Evolutionary conservation across 23 tunicate species (phyloP).

Genomic region (Styela plicata): DNA sequence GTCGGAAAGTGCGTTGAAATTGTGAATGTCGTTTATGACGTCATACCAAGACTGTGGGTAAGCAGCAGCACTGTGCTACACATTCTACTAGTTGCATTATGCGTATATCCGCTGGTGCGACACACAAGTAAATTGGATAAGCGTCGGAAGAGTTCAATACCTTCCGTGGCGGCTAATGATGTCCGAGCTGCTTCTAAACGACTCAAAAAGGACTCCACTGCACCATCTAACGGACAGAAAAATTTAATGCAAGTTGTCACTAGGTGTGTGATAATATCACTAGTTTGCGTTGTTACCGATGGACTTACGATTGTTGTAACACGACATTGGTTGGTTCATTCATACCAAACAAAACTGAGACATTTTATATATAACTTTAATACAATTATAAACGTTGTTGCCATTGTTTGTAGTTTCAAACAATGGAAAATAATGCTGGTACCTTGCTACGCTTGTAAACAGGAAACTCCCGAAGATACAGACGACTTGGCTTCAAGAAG

Average conservation of each 20-base stretch:
- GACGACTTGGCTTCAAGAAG: background rate
- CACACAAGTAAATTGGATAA: background rate
- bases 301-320: constrained; percentile 2
- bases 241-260: constrained; percentile 1
- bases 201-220: background rate
- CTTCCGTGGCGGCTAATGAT: background rate
- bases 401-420: constrained; percentile 2
- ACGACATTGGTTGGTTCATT: background rate
- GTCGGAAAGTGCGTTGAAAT: background rate
- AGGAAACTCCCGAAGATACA: background rate
- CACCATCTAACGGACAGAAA: background rate
- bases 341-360: constrained; percentile 3
- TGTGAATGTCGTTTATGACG: background rate
- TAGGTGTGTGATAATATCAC: constrained; percentile 12
- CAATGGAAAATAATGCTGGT: constrained; percentile 8
- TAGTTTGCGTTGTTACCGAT: constrained; percentile 16
- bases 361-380: constrained; percentile 18
- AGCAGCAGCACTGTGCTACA: background rate
- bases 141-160: background rate
- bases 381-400: background rate
- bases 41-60: background rate
- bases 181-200: background rate
- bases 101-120: constrained; percentile 2
- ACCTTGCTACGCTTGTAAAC: background rate
- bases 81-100: constrained; percentile 1